Evolutionary conservation across 1,140 invertebrate genomes (phyloP).

Genomic region (Drosophila equinoxialis): DNA sequence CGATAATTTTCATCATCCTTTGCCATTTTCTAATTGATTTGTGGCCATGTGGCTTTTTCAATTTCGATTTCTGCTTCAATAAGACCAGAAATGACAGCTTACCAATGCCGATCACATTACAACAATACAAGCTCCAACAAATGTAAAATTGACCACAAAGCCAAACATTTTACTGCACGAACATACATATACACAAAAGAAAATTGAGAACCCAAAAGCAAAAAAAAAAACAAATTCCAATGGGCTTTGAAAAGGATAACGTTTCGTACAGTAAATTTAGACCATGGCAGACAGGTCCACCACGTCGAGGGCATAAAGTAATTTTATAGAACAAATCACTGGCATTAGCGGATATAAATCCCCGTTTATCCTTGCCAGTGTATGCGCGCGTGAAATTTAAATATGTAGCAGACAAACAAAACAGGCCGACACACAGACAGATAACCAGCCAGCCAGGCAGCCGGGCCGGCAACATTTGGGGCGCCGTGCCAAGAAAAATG

Average conservation of each 20-base stretch:
- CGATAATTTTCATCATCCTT: constrained; percentile 42
- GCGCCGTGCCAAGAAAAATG: constrained; percentile 56
- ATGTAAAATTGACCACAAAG: constrained; percentile 48
- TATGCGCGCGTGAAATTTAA: constrained; percentile 80
- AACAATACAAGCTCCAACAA: constrained; percentile 17
- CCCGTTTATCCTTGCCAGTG: constrained; percentile 76
- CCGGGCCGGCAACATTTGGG: constrained; percentile 17
- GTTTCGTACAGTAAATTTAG: constrained; percentile 58
- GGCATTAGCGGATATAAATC: constrained; percentile 80
- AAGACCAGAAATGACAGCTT: constrained; percentile 16
- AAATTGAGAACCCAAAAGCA: constrained; percentile 1
- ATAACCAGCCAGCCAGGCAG: constrained; percentile 13
- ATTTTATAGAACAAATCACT: constrained; percentile 82
- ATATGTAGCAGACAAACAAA: constrained; percentile 50
- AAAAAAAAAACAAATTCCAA: constrained; percentile 4
- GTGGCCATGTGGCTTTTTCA: constrained; percentile 52
- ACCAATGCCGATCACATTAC: constrained; percentile 15
- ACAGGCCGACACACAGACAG: constrained; percentile 5
- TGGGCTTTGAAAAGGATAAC: constrained; percentile 61
- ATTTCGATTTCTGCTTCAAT: constrained; percentile 53
- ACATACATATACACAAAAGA: not conserved
- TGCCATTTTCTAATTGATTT: constrained; percentile 70
- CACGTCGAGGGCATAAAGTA: constrained; percentile 76
- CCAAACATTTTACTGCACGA: constrained; percentile 44
- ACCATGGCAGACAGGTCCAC: constrained; percentile 49